Base-by-base conservation (phyloP, 2,113 vertebrate species). In the Amblyornis subalaris region DNA sequence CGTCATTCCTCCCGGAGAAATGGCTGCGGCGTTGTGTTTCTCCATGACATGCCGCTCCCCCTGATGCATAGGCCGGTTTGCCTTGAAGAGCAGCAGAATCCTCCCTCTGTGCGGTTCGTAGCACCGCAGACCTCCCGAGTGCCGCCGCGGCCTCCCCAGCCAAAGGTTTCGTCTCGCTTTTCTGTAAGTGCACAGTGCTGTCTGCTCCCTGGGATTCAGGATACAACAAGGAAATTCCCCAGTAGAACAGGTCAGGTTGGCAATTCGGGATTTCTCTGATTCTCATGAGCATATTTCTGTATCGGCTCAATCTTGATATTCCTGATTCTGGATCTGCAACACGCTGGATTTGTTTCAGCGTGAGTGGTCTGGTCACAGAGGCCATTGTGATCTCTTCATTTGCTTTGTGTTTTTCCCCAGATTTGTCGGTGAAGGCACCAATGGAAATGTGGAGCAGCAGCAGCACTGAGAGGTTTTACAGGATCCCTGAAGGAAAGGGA, bases 401-500 rank as follows among this genome's bases (percentile, higher is more conserved):
- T 70, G 8, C 47, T 53, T 35, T 64, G 12, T 69, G 24, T 20
- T 74, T 79, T 71, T 51, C 18, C 31, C 10, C 69, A 96, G 95
- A 48, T 54, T 71, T 78, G 42, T 22, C 11, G 2, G 75, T 55
- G 54, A 81, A 90, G 36, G 35, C 61, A 12, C 21, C 85, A 3
- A 51, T 77, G 83, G 77, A 92, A 80, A 99, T 98, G 98, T 98
- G 97, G 51, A 98, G 95, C 94, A 85, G 69, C 92, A 85, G 74
- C 75, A 94, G 57, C 75, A 93, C 97, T 60, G 97, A 96, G 77
- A 93, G 95, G 15, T 96, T 98, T 40, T 86, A 94, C 15, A 97
- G 97, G 85, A 99, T 99, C 83, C 99, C 99, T 24, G 51, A 90
- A 85, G 98, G 98, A 67, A 99, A 98, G 79, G 99, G 99, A 18